phyloP scores from a whole-genome alignment of 2,113 vertebrate genomes.

The Labrus mixtus region DNA sequence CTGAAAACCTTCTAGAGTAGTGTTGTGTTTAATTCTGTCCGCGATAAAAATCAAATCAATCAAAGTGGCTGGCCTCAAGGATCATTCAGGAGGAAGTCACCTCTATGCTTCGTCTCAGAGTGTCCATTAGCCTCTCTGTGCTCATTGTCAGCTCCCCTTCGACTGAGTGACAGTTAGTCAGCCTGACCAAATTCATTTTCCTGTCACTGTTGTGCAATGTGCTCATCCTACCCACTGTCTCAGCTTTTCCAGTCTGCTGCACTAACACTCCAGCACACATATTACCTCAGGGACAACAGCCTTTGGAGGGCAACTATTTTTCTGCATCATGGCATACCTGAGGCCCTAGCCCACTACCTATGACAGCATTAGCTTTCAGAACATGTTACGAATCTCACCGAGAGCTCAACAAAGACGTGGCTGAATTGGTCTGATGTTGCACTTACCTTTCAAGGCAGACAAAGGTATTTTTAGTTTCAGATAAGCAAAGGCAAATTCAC shows the following conservation, averaged over 20 bases:
- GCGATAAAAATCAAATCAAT: slow-evolving; percentile 68
- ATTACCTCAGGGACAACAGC: slow-evolving; percentile 66
- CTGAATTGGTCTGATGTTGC: slow-evolving; percentile 30
- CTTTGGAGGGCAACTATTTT: slow-evolving; percentile 53
- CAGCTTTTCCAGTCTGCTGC: slow-evolving; percentile 65
- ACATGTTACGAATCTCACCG: slow-evolving; percentile 35
- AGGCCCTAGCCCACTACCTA: slow-evolving; percentile 40
- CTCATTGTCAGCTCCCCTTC: slow-evolving; percentile 49
- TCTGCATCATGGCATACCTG: slow-evolving; percentile 50
- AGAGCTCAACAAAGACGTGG: slow-evolving; percentile 30
- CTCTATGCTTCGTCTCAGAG: slow-evolving; percentile 60
- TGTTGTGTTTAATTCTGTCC: slow-evolving; percentile 38
- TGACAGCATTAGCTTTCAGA: slow-evolving; percentile 55
- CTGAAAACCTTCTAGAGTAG: slow-evolving; percentile 24
- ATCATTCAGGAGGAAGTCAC: slow-evolving; percentile 70
- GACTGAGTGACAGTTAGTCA: slow-evolving; percentile 66
- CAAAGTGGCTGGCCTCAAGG: slow-evolving; percentile 59
- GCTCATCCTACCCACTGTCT: slow-evolving; percentile 61
- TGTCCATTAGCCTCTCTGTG: slow-evolving; percentile 62
- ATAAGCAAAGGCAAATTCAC: background rate
- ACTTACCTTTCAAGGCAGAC: slow-evolving; percentile 26
- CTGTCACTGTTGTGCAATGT: slow-evolving; percentile 36
- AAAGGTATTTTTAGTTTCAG: background rate
- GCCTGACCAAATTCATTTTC: slow-evolving; percentile 67
- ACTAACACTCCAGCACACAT: slow-evolving; percentile 66